phyloP scores from a whole-genome alignment of 1,140 invertebrate species.

The Leptinotarsa lineolata region DNA sequence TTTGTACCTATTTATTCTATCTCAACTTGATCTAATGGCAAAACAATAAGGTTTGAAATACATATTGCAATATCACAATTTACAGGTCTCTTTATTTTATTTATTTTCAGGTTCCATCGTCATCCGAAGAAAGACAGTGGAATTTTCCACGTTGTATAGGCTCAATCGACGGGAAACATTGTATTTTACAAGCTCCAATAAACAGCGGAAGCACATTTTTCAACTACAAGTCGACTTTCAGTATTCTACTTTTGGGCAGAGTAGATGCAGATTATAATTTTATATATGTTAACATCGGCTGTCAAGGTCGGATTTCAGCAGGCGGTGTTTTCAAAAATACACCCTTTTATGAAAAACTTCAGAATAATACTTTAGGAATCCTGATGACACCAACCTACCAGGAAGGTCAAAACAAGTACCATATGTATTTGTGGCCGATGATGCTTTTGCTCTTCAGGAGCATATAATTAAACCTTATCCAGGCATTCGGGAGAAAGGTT shows the following conservation, averaged over 20 bases:
- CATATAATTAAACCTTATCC: conserved; percentile 58
- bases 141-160: neutral
- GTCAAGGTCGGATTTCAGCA: conserved; percentile 54
- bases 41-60: too few species aligned
- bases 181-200: neutral
- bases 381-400: neutral
- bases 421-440: conserved; percentile 56
- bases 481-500: conserved; percentile 41
- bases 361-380: conserved; percentile 22
- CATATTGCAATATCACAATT: too few species aligned
- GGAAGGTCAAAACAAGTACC: conserved; percentile 13
- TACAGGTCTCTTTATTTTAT: too few species aligned
- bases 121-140: neutral
- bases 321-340: conserved; percentile 48
- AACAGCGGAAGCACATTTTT: conserved; percentile 49
- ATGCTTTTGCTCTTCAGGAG: conserved; percentile 57
- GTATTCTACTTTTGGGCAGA: conserved; percentile 56
- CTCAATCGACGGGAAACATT: neutral
- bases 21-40: too few species aligned
- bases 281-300: conserved; percentile 55
- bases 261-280: conserved; percentile 59
- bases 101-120: too few species aligned
- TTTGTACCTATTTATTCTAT: too few species aligned
- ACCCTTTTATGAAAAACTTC: conserved; percentile 13
- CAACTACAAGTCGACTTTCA: conserved; percentile 59